A percentile compares a stretch with the other conserved stretches of the same genome.
These are phyloP conservation scores for Dendrolimus kikuchii DNA, from an alignment of 1,140 invertebrate species.

Conservation along the genomic window DNA sequence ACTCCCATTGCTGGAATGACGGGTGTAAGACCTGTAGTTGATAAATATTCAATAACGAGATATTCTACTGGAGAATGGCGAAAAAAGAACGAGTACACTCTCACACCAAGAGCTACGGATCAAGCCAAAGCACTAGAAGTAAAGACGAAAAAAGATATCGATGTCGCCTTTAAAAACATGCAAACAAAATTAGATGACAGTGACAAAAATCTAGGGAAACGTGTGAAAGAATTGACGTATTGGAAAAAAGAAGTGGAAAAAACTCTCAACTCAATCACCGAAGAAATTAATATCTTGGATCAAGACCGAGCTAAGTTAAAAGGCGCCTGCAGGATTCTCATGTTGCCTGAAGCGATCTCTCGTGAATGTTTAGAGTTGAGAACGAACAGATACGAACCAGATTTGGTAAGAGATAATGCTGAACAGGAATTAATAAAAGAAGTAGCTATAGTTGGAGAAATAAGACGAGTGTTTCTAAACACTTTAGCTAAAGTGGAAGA, in stretches of 20 bases:
- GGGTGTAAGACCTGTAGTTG: conserved; percentile 80
- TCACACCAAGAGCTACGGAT: conserved; percentile 40
- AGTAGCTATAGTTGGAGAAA: conserved; percentile 78
- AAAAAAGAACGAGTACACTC: conserved; percentile 68
- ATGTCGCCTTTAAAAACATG: conserved; percentile 69
- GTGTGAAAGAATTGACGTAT: conserved; percentile 74
- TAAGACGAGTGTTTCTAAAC: conserved; percentile 73
- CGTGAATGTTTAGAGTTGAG: conserved; percentile 83
- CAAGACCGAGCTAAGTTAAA: conserved; percentile 75
- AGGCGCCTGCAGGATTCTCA: conserved; percentile 75
- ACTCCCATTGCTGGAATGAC: conserved; percentile 78
- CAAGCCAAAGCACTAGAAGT: conserved; percentile 41
- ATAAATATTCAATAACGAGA: conserved; percentile 82
- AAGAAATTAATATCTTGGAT: conserved; percentile 79
- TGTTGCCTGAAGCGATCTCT: conserved; percentile 78
- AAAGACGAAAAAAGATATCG: conserved; percentile 33
- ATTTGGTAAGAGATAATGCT: conserved; percentile 85
- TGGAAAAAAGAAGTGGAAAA: conserved; percentile 80
- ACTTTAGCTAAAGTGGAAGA: conserved; percentile 79
- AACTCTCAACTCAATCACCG: conserved; percentile 74
- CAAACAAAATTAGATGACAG: conserved; percentile 76
- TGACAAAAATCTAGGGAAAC: conserved; percentile 73
- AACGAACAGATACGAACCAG: conserved; percentile 82
- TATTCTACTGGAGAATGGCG: conserved; percentile 81
- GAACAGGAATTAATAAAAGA: conserved; percentile 87